These are phyloP conservation scores for Eulacestoma nigropectus DNA, from an alignment of 2,113 vertebrate genomes.

Conservation along the genomic window DNA sequence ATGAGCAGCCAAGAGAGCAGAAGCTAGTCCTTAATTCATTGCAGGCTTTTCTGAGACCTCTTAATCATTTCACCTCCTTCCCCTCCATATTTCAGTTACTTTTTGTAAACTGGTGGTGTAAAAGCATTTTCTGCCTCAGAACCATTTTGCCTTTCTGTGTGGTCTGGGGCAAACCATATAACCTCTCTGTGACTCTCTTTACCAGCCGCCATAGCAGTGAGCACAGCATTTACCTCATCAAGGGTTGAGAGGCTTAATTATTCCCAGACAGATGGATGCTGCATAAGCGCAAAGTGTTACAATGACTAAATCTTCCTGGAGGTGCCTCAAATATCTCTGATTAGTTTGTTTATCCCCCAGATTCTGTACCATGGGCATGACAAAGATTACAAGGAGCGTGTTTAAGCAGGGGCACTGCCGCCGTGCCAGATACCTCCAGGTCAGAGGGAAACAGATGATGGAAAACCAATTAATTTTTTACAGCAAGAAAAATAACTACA, in stretches of 20 bases:
- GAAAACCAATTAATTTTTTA: conserved; percentile 79
- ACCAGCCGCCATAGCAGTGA: background rate
- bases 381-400: conserved; percentile 46
- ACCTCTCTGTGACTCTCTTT: conserved; percentile 41
- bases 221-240: background rate
- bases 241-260: conserved; percentile 11
- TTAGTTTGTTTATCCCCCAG: conserved; percentile 46
- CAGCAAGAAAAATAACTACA: conserved; percentile 68
- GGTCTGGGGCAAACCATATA: background rate
- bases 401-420: conserved; percentile 49
- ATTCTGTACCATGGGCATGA: conserved; percentile 57
- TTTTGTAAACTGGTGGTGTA: background rate
- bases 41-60: background rate
- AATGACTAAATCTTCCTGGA: conserved; percentile 57
- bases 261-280: conserved; percentile 41
- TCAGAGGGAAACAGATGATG: conserved; percentile 67
- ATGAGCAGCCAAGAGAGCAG: background rate
- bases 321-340: conserved; percentile 31
- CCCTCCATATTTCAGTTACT: background rate
- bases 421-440: conserved; percentile 62
- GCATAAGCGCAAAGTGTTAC: background rate
- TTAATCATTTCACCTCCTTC: background rate
- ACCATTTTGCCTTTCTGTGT: background rate
- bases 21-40: background rate
- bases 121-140: background rate